These are phyloP conservation scores for Talpa occidentalis DNA, from an alignment of 2,113 vertebrate genomes.

Conservation along the genomic window DNA sequence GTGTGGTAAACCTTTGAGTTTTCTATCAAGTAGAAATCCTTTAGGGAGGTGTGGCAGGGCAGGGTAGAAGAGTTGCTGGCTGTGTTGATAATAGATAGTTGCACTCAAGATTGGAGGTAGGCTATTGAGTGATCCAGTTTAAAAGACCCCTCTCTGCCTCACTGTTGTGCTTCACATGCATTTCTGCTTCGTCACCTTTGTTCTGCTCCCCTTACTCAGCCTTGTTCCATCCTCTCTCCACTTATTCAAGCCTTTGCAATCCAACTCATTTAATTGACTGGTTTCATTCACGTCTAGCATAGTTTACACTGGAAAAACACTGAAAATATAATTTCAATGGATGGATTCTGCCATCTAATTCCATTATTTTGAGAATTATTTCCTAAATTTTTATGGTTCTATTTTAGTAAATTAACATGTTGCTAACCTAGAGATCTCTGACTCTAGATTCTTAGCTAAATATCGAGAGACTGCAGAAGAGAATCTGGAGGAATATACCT, in stretches of 20 bases:
- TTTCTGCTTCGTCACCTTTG: not conserved
- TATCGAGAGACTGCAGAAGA: not conserved
- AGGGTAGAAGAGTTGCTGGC: no score
- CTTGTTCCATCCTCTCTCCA: not conserved
- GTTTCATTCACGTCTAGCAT: not conserved
- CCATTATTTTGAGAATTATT: not conserved
- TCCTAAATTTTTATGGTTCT: not conserved
- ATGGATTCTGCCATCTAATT: not conserved
- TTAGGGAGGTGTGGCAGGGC: accelerated
- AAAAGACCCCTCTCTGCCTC: not conserved
- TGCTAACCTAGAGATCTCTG: not conserved
- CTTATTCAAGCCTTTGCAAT: not conserved
- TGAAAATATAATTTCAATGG: not conserved
- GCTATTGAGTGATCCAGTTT: not conserved
- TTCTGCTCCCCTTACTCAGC: not conserved
- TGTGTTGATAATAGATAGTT: not conserved
- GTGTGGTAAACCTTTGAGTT: not conserved
- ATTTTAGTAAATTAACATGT: not conserved
- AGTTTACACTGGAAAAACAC: not conserved
- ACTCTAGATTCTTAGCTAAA: not conserved
- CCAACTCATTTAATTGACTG: not conserved
- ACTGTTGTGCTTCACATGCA: accelerated
- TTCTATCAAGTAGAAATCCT: not conserved
- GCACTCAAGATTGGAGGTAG: not conserved
- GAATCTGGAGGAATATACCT: not conserved